Evolutionary conservation across 2,797 vertebrate species (phyloP).

Genomic region (Thripadectes ignobilis): DNA sequence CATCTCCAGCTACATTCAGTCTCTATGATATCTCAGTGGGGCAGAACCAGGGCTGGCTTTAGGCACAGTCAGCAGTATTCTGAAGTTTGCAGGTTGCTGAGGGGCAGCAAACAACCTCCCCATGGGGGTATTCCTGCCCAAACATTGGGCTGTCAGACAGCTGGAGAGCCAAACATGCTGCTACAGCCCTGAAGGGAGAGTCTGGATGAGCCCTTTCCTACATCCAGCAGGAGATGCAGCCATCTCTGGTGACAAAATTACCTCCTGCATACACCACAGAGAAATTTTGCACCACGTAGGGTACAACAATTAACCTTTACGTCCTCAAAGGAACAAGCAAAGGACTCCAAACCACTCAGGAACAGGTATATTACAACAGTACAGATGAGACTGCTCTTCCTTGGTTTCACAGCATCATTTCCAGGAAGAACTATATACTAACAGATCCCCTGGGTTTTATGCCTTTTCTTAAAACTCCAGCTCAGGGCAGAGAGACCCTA

Average conservation of each 20-base stretch:
- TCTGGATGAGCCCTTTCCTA: not conserved
- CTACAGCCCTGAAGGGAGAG: not conserved
- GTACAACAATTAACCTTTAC: not conserved
- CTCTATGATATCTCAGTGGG: not conserved
- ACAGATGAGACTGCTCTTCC: not conserved
- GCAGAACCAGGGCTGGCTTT: not conserved
- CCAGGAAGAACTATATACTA: not conserved
- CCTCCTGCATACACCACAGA: not conserved
- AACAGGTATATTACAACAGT: not conserved
- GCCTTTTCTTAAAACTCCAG: not conserved
- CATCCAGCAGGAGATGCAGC: not conserved
- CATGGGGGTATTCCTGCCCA: not conserved
- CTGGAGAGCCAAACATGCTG: not conserved
- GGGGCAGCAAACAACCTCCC: not conserved
- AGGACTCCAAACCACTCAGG: not conserved
- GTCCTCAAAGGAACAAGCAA: not conserved
- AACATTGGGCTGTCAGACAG: fast-evolving
- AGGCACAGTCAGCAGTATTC: not conserved
- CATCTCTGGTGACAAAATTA: not conserved
- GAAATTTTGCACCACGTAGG: not conserved
- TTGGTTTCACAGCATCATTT: not conserved
- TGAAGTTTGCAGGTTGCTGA: not conserved
- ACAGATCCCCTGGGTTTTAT: not conserved
- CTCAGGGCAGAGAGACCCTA: not conserved
- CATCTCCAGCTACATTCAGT: not conserved